Base-by-base conservation (phyloP, 2,113 vertebrate genomes). In the Perognathus longimembris region DNA sequence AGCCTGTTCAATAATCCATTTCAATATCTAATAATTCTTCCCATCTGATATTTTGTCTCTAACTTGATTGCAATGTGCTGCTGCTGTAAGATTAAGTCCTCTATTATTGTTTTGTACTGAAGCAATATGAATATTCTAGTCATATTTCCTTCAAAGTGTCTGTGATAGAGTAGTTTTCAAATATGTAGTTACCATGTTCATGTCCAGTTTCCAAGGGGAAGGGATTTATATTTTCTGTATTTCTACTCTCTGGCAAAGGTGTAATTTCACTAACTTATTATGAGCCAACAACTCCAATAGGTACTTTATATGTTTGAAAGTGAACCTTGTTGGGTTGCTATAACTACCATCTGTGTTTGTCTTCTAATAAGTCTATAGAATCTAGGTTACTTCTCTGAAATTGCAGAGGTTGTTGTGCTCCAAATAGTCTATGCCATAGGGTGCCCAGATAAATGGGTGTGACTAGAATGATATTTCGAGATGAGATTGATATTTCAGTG, bases 131-230 rank as follows among this genome's bases (percentile, higher is more conserved):
- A 83, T 89, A 78, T 63, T 73, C 9, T 42, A n/a, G 26, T 61
- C 59, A 82, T 40, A 74, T 82, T 89, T 32, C 92, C 78, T 85
- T 93, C 57, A 77, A 88, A 87, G 74, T 71, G 7, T 86, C 30
- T 89, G 15, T 76, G 70, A 84, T 28, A 57, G 26, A 78, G 21
- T 73, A 78, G 21, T 73, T 92, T 92, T 79, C 10, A 79, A 64
- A 80, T 75, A 64, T 89, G 59, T 70, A 74, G 28, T 66, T 24
- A 30, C 18, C 17, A 20, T 74, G 22, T 71, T 75, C 18, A 74
- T 73, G 78, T n/a, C 79, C 21, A 1, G 50, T 4, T 81, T 75
- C 30, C 24, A 70, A 63, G 21, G 3, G 18, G 57, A 85, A 81
- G 7, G 34, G 18, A 40, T 0, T 7, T 45, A 92, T 28, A 86